Evolutionary conservation across 2,888 invertebrate species (phyloP).

Genomic region (Papilio gigon): DNA sequence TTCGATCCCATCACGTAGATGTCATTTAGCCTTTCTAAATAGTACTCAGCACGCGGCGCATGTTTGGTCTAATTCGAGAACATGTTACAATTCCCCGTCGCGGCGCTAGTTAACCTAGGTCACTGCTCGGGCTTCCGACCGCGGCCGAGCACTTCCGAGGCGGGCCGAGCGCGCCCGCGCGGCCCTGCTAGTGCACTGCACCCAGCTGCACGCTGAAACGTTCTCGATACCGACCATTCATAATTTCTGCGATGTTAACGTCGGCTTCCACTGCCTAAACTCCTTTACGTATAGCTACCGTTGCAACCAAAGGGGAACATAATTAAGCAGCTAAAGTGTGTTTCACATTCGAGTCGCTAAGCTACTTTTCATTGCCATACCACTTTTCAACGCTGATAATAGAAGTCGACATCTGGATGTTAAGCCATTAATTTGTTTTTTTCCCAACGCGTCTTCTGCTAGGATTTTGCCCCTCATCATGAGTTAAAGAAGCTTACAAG

Average conservation of each 20-base stretch:
- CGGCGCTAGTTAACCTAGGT: constrained; percentile 65
- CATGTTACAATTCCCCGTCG: constrained; percentile 36
- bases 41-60: constrained; percentile 30
- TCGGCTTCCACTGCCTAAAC: neutral
- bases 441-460: too few species aligned
- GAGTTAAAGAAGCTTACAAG: too few species aligned
- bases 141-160: constrained; percentile 57
- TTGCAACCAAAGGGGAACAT: too few species aligned
- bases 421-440: too few species aligned
- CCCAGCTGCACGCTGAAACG: neutral
- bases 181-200: constrained; percentile 36
- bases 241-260: constrained; percentile 34
- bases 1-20: neutral
- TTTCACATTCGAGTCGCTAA: too few species aligned
- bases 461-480: too few species aligned
- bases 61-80: constrained; percentile 43
- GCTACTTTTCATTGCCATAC: too few species aligned
- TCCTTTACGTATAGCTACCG: too few species aligned
- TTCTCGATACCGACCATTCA: constrained; percentile 43
- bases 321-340: too few species aligned
- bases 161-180: constrained; percentile 56
- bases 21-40: constrained; percentile 16
- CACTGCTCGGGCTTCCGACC: constrained; percentile 64
- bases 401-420: too few species aligned
- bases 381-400: too few species aligned